Evolutionary conservation across 2,888 invertebrate genomes (phyloP).

Genomic region (Eupithecia pulchellata): DNA sequence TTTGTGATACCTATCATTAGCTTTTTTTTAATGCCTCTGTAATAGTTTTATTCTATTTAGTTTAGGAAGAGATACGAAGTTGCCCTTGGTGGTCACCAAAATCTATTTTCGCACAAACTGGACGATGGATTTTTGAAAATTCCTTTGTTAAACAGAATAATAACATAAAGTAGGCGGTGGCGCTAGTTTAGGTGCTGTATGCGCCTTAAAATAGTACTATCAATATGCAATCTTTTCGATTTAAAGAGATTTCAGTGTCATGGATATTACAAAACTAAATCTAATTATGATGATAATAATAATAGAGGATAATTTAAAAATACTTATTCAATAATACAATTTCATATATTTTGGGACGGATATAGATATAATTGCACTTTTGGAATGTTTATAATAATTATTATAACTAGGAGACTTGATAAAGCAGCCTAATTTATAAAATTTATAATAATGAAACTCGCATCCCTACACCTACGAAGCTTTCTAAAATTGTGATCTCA

Average conservation of each 20-base stretch:
- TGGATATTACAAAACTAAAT: constrained; percentile 15
- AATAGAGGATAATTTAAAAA: constrained; percentile 1
- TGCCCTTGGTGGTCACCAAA: no score
- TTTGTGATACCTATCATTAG: no score
- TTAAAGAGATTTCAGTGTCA: constrained; percentile 27
- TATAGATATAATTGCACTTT: constrained; percentile 60
- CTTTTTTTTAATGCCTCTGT: no score
- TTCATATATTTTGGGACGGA: constrained; percentile 51
- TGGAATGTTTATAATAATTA: constrained; percentile 51
- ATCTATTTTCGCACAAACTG: no score
- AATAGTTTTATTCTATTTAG: no score
- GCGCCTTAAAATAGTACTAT: no score
- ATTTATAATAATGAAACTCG: not conserved
- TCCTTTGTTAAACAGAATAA: no score
- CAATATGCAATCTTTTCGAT: constrained; percentile 18
- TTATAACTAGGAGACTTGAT: not conserved
- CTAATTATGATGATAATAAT: not conserved
- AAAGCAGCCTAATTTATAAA: not conserved
- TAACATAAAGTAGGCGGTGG: no score
- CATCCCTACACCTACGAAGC: constrained; percentile 19
- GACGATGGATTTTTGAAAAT: no score
- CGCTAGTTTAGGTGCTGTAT: no score
- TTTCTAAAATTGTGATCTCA: constrained; percentile 10
- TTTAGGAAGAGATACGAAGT: no score
- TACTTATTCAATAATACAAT: constrained; percentile 28